Evolutionary conservation across 2,888 invertebrate species (phyloP).

Genomic region (Callimorpha dominula): DNA sequence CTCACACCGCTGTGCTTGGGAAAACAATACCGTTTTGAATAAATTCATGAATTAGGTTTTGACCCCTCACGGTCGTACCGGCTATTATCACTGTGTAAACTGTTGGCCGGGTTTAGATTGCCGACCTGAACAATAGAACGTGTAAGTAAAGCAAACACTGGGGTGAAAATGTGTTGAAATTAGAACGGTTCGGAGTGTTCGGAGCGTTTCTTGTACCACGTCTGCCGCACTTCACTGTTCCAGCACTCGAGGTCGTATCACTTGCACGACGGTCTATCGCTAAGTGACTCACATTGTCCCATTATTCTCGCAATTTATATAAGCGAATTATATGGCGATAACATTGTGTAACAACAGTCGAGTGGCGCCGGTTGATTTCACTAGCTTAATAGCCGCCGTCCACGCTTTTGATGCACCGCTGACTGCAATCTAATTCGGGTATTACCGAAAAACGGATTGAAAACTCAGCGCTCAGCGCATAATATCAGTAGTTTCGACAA

Average conservation of each 20-base stretch:
- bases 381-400: slow-evolving; percentile 12
- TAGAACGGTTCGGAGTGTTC: not conserved
- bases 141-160: slow-evolving; percentile 15
- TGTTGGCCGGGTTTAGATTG: slow-evolving; percentile 12
- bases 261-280: not conserved
- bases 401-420: slow-evolving; percentile 14
- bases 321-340: not conserved
- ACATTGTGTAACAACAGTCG: not conserved
- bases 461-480: slow-evolving; percentile 2
- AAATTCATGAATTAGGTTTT: slow-evolving; percentile 14
- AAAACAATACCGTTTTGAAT: slow-evolving; percentile 6
- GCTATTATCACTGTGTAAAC: slow-evolving; percentile 19
- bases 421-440: slow-evolving; percentile 8
- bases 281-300: slow-evolving; percentile 4
- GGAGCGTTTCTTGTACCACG: not conserved
- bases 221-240: slow-evolving; percentile 1
- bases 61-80: not conserved
- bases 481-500: not conserved
- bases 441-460: slow-evolving; percentile 9
- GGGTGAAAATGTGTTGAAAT: slow-evolving; percentile 14
- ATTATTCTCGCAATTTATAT: slow-evolving; percentile 5
- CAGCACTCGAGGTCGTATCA: slow-evolving; percentile 5
- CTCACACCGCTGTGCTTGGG: slow-evolving; percentile 1
- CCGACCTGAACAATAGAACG: slow-evolving; percentile 15
- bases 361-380: slow-evolving; percentile 9